Evolutionary conservation across 2,113 vertebrate species (phyloP).

Genomic region (Condylura cristata): DNA sequence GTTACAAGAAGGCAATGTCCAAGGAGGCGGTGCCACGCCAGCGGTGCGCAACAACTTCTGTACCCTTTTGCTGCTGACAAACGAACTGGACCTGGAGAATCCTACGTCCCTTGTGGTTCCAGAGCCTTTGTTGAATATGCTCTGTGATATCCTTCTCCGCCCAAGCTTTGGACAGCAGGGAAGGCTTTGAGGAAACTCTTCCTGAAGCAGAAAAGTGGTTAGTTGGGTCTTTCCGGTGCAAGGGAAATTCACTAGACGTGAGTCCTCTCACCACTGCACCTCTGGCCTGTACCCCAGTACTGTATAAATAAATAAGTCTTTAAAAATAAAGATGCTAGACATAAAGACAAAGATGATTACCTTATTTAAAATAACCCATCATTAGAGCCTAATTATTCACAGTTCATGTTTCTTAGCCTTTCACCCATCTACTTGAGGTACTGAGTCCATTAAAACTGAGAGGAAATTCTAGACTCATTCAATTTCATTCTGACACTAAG

Average conservation of each 20-base stretch:
- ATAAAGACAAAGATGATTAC: background rate
- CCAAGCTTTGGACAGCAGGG: conserved; percentile 82
- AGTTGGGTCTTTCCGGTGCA: background rate
- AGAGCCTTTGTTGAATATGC: conserved; percentile 77
- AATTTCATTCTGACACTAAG: conserved; percentile 34
- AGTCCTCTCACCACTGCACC: no score
- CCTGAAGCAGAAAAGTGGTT: background rate
- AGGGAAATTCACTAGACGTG: no score
- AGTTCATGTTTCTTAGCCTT: background rate
- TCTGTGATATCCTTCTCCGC: conserved; percentile 90
- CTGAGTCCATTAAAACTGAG: background rate
- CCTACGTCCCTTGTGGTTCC: conserved; percentile 67
- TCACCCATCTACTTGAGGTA: background rate
- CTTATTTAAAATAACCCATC: background rate
- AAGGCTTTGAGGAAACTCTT: conserved; percentile 9
- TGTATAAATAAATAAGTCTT: no score
- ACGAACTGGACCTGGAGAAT: conserved; percentile 74
- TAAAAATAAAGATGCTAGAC: background rate
- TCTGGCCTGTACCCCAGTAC: no score
- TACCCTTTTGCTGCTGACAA: conserved; percentile 85
- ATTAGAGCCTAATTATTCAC: background rate
- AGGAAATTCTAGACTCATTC: background rate
- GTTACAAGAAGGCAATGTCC: conserved; percentile 90
- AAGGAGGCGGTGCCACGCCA: conserved; percentile 34
- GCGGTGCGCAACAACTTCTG: background rate